Base-by-base conservation (phyloP, 2,888 invertebrate species). In the Drosophila paramelanica region DNA sequence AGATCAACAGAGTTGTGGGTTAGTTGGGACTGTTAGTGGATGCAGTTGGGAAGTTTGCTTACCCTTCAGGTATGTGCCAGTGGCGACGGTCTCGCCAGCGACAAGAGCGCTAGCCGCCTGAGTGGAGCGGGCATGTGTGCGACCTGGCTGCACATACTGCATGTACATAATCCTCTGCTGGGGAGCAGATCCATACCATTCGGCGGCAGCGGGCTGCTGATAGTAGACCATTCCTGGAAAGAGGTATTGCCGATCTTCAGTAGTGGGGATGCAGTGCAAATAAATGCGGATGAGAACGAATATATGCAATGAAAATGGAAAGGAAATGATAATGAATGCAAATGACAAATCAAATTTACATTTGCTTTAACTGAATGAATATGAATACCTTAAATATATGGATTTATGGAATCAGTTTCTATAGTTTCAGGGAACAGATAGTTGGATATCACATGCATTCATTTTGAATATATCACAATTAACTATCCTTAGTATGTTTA, bases 41-140 rank as follows among this genome's bases (percentile, higher is more conserved):
- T 14, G 31, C 3, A 25, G 27, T 17, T 5, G 4, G 7, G 13
- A 8, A 5, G 17, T 8, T 7, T 14, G 69, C 86, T 88, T 88
- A 92, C 92, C 91, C 81, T 90, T 85, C 60, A 92, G 76, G 76
- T 90, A 91, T 58, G 92, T 91, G 77, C 91, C 91, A 59, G 92
- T 90, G 67, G 91, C 91, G 51, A 92, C 90, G 36, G 90, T 86
- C 47, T 92, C 91, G 7, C 92, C 92, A 68, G 92, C 89, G n/a
- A 92, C 92, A 55, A 91, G 88, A n/a, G 92, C 92, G 50, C 91
- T 88, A 55, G 92, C 91, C 13, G 85, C 91, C 70, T 90, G 90
- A 27, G 91, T 87, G 52, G 91, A 91, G 55, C 91, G 91, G 14
- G 90, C 91, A 64, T 89, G 88, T 5, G 89, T 88, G 62, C 80